Base-by-base conservation (phyloP, 1,140 invertebrate genomes). In the Listronotus oregonensis region DNA sequence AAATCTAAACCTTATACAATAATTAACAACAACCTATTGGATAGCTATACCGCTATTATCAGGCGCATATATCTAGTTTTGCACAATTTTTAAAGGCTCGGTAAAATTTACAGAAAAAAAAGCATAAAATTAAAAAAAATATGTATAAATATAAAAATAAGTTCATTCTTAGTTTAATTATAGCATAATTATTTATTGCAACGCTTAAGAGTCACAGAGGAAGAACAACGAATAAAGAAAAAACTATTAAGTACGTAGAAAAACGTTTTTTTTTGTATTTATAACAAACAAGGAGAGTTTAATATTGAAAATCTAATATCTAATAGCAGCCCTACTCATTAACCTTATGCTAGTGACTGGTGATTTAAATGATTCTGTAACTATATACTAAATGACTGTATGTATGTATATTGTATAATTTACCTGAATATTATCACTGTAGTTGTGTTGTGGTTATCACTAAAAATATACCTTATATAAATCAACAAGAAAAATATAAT, bases 11-110 rank as follows among this genome's bases (percentile, higher is more conserved):
- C 75, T 76, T 78, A 77, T 67, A 69, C 71, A 78, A 73, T 78
- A 78, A 75, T 75, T 77, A 78, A 78, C 76, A 78, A 78, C 74
- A 70, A 78, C 71, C 70, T 74, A 71, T 71, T 71, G 66, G 55
- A 66, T 67, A 68, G 68, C 69, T 69, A 68, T 54, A 47, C 68
- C 69, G 70, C 70, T 73, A 68, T 67, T 14, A 47, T 50, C 47
- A 10, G 47, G 47, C 47, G 15, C n/a, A 50, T n/a, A 46, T 8
- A n/a, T 46, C 43, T 46, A 46, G 9, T 9, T 46, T 18, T 46
- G 43, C n/a, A 18, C 43, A 46, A 46, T 18, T 18, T 46, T 12
- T 6, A 46, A 46, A 14, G n/a, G 14, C 43, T 17, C 42, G 0
- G 43, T 15, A 47, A 34, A 39, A 51, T 50, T 66, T 67, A 67